Conservation (phyloP, 2,797 vertebrate genomes). For the Chloroceryle inda region DNA sequence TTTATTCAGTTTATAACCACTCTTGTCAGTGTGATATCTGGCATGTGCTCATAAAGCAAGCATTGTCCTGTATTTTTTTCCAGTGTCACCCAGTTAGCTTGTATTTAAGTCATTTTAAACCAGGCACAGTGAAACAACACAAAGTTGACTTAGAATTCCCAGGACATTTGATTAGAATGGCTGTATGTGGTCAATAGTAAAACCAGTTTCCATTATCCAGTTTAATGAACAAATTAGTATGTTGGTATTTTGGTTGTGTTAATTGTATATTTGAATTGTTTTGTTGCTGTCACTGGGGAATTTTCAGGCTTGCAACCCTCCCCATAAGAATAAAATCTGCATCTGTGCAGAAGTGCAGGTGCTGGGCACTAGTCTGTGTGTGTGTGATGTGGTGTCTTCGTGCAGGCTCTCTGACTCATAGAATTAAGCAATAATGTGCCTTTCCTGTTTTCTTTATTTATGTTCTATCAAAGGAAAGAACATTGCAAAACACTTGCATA, state of each 20-base stretch:
- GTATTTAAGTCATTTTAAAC: not conserved
- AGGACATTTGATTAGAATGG: not conserved
- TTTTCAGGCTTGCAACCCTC: not conserved
- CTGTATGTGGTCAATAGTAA: not conserved
- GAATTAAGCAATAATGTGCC: not conserved
- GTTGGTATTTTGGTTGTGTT: not conserved
- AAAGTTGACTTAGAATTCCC: not conserved
- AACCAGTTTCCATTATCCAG: not conserved
- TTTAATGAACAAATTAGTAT: not conserved
- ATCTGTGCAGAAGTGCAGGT: not conserved
- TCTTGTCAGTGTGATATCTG: not conserved
- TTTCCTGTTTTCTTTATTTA: constrained; percentile 36
- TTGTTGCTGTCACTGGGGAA: not conserved
- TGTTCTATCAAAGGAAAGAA: not conserved
- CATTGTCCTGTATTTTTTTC: not conserved
- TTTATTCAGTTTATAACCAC: not conserved
- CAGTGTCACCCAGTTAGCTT: not conserved
- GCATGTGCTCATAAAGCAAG: not conserved
- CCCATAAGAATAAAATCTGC: not conserved
- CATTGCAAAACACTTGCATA: not conserved
- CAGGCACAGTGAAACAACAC: not conserved
- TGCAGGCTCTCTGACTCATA: not conserved
- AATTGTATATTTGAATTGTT: not conserved
- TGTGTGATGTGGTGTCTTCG: not conserved
- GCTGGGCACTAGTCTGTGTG: fast-evolving